A percentile compares a stretch with the other conserved stretches of the same genome.
Conservation (phyloP, 2,113 vertebrate genomes). For the Psilopsiagon aymara region DNA sequence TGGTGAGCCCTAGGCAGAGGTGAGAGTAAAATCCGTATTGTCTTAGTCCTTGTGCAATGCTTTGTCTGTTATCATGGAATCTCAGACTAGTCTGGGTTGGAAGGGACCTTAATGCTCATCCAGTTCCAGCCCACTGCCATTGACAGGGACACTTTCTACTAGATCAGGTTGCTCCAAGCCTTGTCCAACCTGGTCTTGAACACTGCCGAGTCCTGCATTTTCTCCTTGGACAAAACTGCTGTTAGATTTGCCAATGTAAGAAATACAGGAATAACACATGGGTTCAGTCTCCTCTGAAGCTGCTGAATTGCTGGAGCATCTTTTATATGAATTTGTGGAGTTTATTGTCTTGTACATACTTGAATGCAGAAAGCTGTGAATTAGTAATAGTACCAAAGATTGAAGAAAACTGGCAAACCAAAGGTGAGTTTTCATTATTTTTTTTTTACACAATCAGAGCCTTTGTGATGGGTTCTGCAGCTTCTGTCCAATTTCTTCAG, state of each 20-base stretch:
- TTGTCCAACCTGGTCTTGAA: neutral
- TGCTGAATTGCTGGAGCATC: neutral
- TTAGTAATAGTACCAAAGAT: neutral
- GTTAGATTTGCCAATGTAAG: neutral
- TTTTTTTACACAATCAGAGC: neutral
- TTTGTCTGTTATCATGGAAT: neutral
- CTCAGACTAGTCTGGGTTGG: neutral
- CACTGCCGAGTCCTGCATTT: neutral
- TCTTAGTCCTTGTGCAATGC: too few species aligned
- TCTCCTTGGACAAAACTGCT: neutral
- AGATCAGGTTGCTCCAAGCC: neutral
- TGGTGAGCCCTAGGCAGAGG: neutral
- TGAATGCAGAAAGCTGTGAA: neutral
- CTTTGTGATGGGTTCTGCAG: neutral
- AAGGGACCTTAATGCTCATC: neutral
- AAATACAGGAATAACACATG: neutral
- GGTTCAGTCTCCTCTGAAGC: neutral
- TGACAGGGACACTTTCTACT: neutral
- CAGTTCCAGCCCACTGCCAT: neutral
- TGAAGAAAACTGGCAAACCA: neutral
- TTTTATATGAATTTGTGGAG: neutral
- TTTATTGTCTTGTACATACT: neutral
- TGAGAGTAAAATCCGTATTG: rapidly evolving
- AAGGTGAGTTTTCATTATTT: neutral
- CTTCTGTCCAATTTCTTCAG: neutral